Evolutionary conservation across 2,113 vertebrate species (phyloP).

Genomic region (Salvator merianae): DNA sequence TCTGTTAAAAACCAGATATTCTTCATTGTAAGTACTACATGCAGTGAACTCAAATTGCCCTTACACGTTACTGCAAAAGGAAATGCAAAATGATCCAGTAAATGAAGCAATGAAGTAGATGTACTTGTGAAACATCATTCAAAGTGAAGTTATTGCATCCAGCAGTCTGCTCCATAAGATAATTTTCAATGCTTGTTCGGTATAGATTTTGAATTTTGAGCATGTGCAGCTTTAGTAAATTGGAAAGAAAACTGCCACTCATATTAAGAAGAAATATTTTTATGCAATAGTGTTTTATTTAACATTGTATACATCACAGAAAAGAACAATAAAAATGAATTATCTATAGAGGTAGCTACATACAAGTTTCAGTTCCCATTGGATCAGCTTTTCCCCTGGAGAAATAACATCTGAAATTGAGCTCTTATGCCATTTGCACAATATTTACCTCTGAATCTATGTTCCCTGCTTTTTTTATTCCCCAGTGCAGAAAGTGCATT

Average conservation of each 20-base stretch:
- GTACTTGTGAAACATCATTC: not conserved
- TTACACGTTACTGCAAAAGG: not conserved
- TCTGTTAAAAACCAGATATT: not conserved
- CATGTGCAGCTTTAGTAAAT: not conserved
- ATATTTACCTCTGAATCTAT: too few species aligned
- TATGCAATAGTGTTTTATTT: not conserved
- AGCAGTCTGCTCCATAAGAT: too few species aligned
- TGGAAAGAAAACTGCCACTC: not conserved
- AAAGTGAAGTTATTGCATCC: not conserved
- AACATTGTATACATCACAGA: not conserved
- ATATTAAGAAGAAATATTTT: not conserved
- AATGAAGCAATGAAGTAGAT: not conserved
- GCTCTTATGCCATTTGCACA: too few species aligned
- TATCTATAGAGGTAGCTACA: not conserved
- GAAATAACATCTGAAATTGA: too few species aligned
- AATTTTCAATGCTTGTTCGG: conserved; percentile 12
- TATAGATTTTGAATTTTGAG: conserved; percentile 5
- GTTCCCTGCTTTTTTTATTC: too few species aligned
- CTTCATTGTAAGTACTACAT: not conserved
- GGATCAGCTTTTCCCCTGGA: too few species aligned
- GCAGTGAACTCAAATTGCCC: conserved; percentile 1
- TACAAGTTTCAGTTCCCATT: not conserved
- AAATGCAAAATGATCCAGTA: not conserved
- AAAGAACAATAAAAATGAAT: not conserved
- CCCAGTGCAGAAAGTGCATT: too few species aligned